These are phyloP conservation scores for Lycia hirtaria DNA, from an alignment of 2,888 invertebrate species.

Conservation along the genomic window DNA sequence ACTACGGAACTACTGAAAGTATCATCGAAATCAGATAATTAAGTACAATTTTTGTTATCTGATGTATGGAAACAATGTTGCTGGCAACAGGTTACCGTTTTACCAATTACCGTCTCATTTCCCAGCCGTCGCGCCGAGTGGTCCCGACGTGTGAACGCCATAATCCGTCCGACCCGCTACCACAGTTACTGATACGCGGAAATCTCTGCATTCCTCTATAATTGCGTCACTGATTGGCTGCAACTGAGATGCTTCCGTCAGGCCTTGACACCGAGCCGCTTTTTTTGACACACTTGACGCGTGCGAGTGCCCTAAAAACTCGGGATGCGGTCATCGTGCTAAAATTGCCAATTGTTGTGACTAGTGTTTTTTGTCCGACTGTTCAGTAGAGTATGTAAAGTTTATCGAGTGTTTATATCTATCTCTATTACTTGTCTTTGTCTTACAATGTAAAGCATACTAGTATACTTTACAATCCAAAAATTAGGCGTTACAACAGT, in stretches of 20 bases:
- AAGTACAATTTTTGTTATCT: no score
- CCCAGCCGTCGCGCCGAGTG: neutral
- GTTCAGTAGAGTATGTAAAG: no score
- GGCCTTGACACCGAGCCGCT: conserved; percentile 10
- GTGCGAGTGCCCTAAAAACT: conserved; percentile 4
- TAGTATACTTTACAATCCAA: no score
- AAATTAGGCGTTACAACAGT: no score
- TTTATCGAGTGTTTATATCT: no score
- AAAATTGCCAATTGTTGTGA: conserved; percentile 10
- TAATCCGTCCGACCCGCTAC: conserved; percentile 11
- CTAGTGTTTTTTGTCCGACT: no score
- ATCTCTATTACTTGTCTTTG: no score
- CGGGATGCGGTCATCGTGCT: conserved; percentile 10
- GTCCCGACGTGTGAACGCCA: conserved; percentile 15
- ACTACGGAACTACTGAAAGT: no score
- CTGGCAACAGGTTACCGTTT: conserved; percentile 1
- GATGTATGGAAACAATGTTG: neutral
- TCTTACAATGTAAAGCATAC: no score
- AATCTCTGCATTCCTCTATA: conserved; percentile 13
- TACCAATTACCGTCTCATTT: conserved; percentile 12
- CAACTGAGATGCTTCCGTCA: neutral
- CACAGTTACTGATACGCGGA: conserved; percentile 16
- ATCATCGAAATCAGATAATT: no score
- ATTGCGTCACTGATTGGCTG: conserved; percentile 15
- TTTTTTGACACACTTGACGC: neutral